Percentiles rank a stretch among this genome's conserved stretches.
These are phyloP conservation scores for Eupithecia dodoneata DNA, from an alignment of 2,888 invertebrate genomes.

Conservation along the genomic window DNA sequence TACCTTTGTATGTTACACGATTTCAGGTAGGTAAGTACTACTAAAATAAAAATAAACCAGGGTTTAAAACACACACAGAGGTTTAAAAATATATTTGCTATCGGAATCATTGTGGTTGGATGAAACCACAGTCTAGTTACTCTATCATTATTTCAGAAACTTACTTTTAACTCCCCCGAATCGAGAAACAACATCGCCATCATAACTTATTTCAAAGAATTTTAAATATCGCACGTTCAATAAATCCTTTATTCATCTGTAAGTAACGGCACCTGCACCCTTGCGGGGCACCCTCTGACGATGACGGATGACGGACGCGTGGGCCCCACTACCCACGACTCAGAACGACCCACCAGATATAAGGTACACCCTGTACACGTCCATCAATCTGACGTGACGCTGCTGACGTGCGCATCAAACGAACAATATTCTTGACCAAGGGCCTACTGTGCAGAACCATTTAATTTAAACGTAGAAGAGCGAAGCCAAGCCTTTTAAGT, in stretches of 20 bases:
- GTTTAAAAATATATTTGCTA: background rate
- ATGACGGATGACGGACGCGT: slow-evolving; percentile 35
- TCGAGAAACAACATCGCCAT: background rate
- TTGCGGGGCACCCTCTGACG: slow-evolving; percentile 23
- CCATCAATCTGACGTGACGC: slow-evolving; percentile 69
- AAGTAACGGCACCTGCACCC: slow-evolving; percentile 29
- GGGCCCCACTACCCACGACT: slow-evolving; percentile 21
- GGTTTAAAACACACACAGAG: too few relatives aligned
- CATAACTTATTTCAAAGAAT: background rate
- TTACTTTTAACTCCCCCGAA: background rate
- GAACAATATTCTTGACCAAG: slow-evolving; percentile 52
- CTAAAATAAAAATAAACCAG: too few relatives aligned
- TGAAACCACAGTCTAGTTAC: background rate
- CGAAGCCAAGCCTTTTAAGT: too few relatives aligned
- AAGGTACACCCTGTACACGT: slow-evolving; percentile 34
- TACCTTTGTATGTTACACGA: too few relatives aligned
- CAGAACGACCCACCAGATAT: background rate
- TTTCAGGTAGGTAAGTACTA: too few relatives aligned
- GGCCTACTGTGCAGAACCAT: slow-evolving; percentile 2
- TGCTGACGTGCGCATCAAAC: slow-evolving; percentile 70
- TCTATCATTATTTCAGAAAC: background rate
- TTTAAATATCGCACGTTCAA: slow-evolving; percentile 9
- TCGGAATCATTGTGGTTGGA: background rate
- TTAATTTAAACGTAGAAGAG: too few relatives aligned
- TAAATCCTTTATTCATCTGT: slow-evolving; percentile 9